phyloP scores from a whole-genome alignment of 2,113 vertebrate genomes.

The Entomyzon cyanotis region DNA sequence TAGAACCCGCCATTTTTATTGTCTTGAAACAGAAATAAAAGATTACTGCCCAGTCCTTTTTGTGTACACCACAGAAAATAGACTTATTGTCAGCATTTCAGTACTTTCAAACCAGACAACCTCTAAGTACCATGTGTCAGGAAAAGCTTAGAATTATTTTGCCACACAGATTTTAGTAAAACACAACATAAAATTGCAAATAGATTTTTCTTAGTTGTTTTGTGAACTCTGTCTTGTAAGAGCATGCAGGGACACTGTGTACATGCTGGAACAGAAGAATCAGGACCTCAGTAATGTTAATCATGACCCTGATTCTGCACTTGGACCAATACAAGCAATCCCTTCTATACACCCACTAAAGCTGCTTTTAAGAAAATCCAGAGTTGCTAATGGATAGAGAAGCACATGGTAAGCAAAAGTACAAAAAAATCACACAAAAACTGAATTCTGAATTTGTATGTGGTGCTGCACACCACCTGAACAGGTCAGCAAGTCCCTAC shows the following conservation, averaged over 20 bases:
- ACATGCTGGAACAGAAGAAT: not conserved
- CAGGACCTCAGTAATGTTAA: not conserved
- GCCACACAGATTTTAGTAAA: not conserved
- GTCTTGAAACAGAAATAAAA: not conserved
- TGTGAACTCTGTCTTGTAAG: not conserved
- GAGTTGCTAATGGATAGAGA: not conserved
- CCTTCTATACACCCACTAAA: not conserved
- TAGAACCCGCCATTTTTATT: not conserved
- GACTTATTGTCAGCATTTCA: not conserved
- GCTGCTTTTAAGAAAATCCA: not conserved
- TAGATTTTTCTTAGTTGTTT: not conserved
- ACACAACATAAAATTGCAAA: not conserved
- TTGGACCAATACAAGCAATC: not conserved
- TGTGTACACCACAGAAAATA: not conserved
- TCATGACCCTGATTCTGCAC: not conserved
- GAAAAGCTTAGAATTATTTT: not conserved
- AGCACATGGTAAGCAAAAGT: not conserved
- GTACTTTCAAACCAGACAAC: not conserved
- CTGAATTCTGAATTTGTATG: not conserved
- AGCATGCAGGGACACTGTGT: not conserved
- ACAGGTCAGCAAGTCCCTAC: not conserved
- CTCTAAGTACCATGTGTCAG: not conserved
- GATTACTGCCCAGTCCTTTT: not conserved
- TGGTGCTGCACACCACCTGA: not conserved
- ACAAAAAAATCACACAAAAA: not conserved